A percentile compares a stretch with the other conserved stretches of the same genome.
phyloP scores from a whole-genome alignment of 2,797 vertebrate genomes.

The Petrocephalus schoutedeni region DNA sequence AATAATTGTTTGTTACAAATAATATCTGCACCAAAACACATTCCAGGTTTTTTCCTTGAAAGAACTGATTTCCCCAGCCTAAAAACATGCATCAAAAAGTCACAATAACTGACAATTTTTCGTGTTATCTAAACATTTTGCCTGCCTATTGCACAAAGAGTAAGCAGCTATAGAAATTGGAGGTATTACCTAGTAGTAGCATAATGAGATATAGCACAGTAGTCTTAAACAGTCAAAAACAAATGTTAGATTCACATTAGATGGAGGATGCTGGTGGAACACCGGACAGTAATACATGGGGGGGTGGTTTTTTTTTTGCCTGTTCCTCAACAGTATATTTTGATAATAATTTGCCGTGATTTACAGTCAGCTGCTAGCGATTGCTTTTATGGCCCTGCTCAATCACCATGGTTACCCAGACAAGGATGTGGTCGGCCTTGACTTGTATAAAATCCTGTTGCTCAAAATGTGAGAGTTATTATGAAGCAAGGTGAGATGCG shows the following conservation, averaged over 20 bases:
- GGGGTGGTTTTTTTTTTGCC: neutral
- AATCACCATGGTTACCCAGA: constrained; percentile 20
- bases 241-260: neutral
- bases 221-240: neutral
- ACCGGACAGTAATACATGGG: neutral
- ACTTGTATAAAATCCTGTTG: constrained; percentile 16
- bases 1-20: neutral
- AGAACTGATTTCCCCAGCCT: neutral
- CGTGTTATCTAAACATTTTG: neutral
- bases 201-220: neutral
- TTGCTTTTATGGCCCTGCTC: neutral
- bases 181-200: neutral
- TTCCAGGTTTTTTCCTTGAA: neutral
- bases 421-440: constrained; percentile 9
- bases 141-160: neutral
- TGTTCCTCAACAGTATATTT: neutral
- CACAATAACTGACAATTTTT: neutral
- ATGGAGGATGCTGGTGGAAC: neutral
- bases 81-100: neutral
- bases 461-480: neutral
- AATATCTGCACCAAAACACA: neutral
- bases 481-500: neutral
- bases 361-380: constrained; percentile 5
- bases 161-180: neutral
- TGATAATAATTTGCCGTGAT: constrained; percentile 4